Base-by-base conservation (phyloP, 2,888 invertebrate genomes). In the Epinotia demarniana region DNA sequence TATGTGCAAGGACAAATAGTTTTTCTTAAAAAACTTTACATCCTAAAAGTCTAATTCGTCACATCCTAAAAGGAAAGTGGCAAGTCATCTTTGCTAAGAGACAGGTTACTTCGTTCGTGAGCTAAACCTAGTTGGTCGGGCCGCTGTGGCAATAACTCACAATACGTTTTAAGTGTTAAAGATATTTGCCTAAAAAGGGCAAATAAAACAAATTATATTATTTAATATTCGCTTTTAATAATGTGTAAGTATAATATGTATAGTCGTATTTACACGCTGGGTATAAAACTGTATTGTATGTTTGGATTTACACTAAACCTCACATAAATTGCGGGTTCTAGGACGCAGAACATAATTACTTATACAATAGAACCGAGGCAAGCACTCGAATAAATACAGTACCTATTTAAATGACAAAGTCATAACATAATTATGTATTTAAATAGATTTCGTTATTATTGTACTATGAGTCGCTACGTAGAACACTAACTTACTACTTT, bases 281-380 rank as follows among this genome's bases (percentile, higher is more conserved):
- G 89, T 90, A 90, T 85, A 89, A 89, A 89, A 88, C 75, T 72
- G 71, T 61, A 55, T 75, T 13, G 39, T 49, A 27, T 60, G 75
- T 19, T 67, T 72, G 62, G 39, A 66, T 46, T 71, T 75, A 58
- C 49, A 71, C 43, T 60, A 70, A 43, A 49, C 49, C 39, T 60
- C 33, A 19, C 63, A 49, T 58, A 57, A 57, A 67, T 46, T 75
- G 60, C 58, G 53, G 60, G 33, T 57, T 63, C 57, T 63, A 63
- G 74, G 46, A 71, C 49, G n/a, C 57, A 62, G 49, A 64, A 53
- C 58, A 23, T 58, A 46, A 58, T 19, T 55, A 55, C 64, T 46
- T 64, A 72, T 57, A 70, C 46, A 43, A 53, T 57, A 69, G n/a
- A 55, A 53, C 19, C n/a, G 69, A 74, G 63, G 13, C 49, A 64